Evolutionary conservation across 1,140 invertebrate species (phyloP).

Genomic region (Cotesia chilonis): DNA sequence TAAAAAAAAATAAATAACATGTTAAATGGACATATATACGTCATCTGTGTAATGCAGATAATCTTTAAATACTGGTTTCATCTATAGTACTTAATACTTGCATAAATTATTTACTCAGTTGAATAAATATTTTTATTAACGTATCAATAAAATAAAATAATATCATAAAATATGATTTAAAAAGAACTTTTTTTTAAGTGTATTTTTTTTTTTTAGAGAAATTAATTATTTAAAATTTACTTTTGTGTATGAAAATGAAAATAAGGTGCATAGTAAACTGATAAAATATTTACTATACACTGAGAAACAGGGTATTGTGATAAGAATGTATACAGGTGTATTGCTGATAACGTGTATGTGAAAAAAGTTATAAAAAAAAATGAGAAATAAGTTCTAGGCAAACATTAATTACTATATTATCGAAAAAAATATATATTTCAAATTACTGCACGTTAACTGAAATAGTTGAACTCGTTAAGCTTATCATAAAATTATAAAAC

Average conservation of each 20-base stretch:
- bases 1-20: too few species aligned
- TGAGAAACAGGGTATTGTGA: constrained; percentile 11
- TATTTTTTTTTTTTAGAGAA: too few species aligned
- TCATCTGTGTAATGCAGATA: background rate
- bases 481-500: too few species aligned
- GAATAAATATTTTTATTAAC: background rate
- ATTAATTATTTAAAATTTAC: background rate
- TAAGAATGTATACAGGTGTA: constrained; percentile 14
- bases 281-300: constrained; percentile 12
- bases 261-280: constrained; percentile 8
- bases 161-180: background rate
- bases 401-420: background rate
- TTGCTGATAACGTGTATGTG: background rate
- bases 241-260: too few species aligned
- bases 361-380: background rate
- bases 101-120: background rate
- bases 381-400: background rate
- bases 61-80: constrained; percentile 1
- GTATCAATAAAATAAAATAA: too few species aligned
- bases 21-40: background rate
- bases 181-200: too few species aligned
- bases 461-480: too few species aligned
- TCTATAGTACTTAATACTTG: background rate
- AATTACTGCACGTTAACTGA: too few species aligned
- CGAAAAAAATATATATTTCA: constrained; percentile 15